phyloP scores from a whole-genome alignment of 1,140 invertebrate genomes.

The Apis mellifera region DNA sequence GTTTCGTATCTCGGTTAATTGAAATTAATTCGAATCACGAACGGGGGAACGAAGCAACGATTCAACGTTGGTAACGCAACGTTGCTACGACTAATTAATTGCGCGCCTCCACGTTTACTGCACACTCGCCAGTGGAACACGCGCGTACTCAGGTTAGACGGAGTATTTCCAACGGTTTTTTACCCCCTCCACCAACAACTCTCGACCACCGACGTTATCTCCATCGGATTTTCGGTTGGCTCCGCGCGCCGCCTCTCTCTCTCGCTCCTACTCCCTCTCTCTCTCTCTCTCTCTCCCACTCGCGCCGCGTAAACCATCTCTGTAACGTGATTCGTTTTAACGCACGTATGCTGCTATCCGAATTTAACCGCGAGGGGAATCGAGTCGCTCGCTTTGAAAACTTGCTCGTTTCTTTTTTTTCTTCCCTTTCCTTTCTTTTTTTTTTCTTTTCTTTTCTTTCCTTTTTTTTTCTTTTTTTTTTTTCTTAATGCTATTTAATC shows the following conservation, averaged over 20 bases:
- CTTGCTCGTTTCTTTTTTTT: slow-evolving; percentile 1
- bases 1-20: neutral
- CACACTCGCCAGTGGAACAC: neutral
- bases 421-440: neutral
- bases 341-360: slow-evolving; percentile 17
- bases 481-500: neutral
- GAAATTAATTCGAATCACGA: neutral
- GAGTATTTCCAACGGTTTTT: neutral
- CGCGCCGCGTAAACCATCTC: neutral
- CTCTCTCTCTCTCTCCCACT: neutral
- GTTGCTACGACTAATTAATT: slow-evolving; percentile 6
- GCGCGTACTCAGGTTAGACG: slow-evolving; percentile 31
- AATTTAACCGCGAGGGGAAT: slow-evolving; percentile 31
- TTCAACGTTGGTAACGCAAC: neutral
- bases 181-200: neutral
- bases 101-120: neutral
- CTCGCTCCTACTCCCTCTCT: neutral
- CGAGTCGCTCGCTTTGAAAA: neutral
- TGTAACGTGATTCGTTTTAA: slow-evolving; percentile 40
- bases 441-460: neutral
- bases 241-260: neutral
- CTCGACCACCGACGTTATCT: slow-evolving; percentile 1
- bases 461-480: neutral
- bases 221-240: neutral
- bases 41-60: neutral